A percentile compares a stretch with the other conserved stretches of the same genome.
Evolutionary conservation across 2,888 invertebrate species (phyloP).

Genomic region (Lepidocyrtinus sp.): DNA sequence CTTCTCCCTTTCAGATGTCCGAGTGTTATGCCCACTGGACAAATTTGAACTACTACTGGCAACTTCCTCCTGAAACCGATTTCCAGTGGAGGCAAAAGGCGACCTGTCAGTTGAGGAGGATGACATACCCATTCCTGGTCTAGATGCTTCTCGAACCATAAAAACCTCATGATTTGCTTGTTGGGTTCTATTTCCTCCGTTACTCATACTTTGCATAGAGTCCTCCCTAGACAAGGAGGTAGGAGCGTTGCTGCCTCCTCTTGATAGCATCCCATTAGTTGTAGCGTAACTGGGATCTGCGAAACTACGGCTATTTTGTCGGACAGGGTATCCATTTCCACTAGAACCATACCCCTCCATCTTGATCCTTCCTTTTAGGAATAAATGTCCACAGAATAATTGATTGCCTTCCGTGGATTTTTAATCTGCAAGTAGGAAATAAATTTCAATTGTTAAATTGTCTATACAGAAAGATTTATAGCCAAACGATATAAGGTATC

Average conservation of each 20-base stretch:
- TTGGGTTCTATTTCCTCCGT: slow-evolving; percentile 30
- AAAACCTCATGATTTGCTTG: slow-evolving; percentile 48
- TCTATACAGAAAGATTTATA: neutral
- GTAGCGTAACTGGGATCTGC: slow-evolving; percentile 29
- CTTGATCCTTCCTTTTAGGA: neutral
- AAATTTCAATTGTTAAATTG: neutral
- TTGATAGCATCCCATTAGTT: slow-evolving; percentile 29
- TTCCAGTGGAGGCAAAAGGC: slow-evolving; percentile 28
- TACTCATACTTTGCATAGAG: neutral
- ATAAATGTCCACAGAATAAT: neutral
- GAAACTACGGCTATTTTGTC: slow-evolving; percentile 6
- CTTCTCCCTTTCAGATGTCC: slow-evolving; percentile 25
- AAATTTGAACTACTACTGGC: neutral
- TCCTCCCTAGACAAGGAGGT: slow-evolving; percentile 20
- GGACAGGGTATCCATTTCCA: slow-evolving; percentile 22
- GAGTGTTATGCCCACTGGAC: slow-evolving; percentile 19
- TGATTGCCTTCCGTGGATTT: neutral
- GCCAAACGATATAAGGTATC: no score
- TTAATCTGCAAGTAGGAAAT: neutral
- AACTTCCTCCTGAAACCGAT: slow-evolving; percentile 30
- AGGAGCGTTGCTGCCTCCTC: slow-evolving; percentile 1
- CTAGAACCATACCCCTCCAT: neutral
- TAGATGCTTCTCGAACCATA: slow-evolving; percentile 40
- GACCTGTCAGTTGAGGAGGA: neutral
- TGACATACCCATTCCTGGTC: no score